Evolutionary conservation across 2,797 vertebrate species (phyloP), one percentile per base, ranked within the genome.

Genomic region (Microhierax caerulescens): DNA sequence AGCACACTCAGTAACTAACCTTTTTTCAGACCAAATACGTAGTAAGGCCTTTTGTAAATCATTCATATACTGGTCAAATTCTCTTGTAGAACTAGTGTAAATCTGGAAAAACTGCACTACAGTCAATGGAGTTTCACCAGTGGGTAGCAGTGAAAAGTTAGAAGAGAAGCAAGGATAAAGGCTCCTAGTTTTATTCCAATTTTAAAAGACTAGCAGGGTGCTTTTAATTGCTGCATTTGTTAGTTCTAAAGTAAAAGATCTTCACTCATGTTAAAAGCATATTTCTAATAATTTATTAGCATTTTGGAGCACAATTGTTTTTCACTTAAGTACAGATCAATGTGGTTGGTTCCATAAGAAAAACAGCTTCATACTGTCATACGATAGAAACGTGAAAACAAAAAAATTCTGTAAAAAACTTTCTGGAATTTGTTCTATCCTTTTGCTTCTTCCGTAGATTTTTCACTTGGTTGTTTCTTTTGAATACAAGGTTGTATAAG

Each of bases 401-500:
- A 70, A 86, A 56, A 76, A 5, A 20, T 10, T 78, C 39, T 39
- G 39, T 88, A 70, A 85, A 92, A 94, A 94, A 80, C 9, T 10
- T 56, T 79, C 67, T 81, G n/a, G 54, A 74, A 56, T 30, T 18
- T 43, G 56, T 69, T 59, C 88, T 98, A 98, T 50, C 85, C 95
- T 65, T 93, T 95, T 47, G 88, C 90, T 64, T 94, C 91, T 45
- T 97, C 97, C 12, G n/a, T 54, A 54, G 93, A 78, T 90, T 98
- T 98, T 86, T 98, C 96, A 88, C 80, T 93, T 82, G 78, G 83
- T 81, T 97, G 95, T 94, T 98, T 92, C 92, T 97, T 97, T 96
- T 93, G 97, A 90, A 98, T 88, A 86, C 97, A 98, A 15, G 98
- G 98, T 39, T 98, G 98, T 78, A 98, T 75, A 61, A 98, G 77